These are phyloP conservation scores for Selenia dentaria DNA, from an alignment of 2,888 invertebrate genomes.

Conservation along the genomic window DNA sequence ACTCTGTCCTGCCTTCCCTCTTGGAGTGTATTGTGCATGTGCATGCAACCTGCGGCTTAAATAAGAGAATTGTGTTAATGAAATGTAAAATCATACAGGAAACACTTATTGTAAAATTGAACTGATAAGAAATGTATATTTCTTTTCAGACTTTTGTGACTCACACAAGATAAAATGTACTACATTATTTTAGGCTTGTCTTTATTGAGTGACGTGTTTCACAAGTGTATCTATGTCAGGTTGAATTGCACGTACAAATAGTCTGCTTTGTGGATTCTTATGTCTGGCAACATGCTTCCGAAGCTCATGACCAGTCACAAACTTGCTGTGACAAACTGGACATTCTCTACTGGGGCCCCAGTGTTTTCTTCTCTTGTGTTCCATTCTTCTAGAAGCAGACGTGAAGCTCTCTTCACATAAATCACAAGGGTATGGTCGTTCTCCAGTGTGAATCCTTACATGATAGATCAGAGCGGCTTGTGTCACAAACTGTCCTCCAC, in stretches of 20 bases:
- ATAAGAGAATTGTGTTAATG: too few species aligned
- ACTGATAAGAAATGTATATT: too few species aligned
- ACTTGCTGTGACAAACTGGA: slow-evolving; percentile 59
- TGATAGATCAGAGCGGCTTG: slow-evolving; percentile 65
- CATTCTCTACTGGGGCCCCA: slow-evolving; percentile 64
- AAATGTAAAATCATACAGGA: too few species aligned
- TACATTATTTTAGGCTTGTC: too few species aligned
- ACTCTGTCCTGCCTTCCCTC: too few species aligned
- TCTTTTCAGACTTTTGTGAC: too few species aligned
- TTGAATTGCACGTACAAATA: slow-evolving; percentile 43
- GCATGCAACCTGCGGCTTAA: too few species aligned
- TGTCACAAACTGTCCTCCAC: slow-evolving; percentile 67
- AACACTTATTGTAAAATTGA: too few species aligned
- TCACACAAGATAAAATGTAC: too few species aligned
- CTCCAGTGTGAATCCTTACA: slow-evolving; percentile 69
- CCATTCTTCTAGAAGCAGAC: slow-evolving; percentile 66
- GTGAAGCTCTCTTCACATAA: slow-evolving; percentile 66
- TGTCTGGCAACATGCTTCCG: slow-evolving; percentile 62
- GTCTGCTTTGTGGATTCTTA: slow-evolving; percentile 65
- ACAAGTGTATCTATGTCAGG: too few species aligned
- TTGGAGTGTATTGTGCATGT: too few species aligned
- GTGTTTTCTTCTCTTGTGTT: slow-evolving; percentile 63
- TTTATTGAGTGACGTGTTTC: too few species aligned
- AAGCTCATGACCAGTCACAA: slow-evolving; percentile 52
- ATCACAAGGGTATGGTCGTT: slow-evolving; percentile 67